Evolutionary conservation across 2,113 vertebrate species (phyloP).

Genomic region (Charina bottae): DNA sequence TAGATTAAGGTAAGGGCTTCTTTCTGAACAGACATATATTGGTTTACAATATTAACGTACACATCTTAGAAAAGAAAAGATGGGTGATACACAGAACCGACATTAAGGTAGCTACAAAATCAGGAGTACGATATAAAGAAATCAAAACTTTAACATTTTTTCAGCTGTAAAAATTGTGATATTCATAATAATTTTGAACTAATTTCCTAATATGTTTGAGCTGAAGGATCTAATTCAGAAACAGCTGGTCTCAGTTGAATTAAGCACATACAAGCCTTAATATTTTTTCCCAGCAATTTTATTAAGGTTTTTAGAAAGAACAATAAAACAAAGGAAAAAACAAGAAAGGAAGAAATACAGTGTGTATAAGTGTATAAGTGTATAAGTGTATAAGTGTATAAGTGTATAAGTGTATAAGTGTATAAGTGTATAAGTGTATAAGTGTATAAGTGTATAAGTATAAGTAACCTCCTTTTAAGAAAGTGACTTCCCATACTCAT

Average conservation of each 20-base stretch:
- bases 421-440: no score
- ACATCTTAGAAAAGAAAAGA: neutral
- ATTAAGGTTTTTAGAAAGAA: neutral
- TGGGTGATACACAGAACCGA: neutral
- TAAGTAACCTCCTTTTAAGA: neutral
- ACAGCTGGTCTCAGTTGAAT: neutral
- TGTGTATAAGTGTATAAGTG: no score
- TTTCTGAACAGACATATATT: neutral
- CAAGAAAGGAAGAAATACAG: neutral
- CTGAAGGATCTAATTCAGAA: neutral
- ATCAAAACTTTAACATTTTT: neutral
- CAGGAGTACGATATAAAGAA: neutral
- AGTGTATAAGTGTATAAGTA: no score
- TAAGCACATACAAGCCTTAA: neutral
- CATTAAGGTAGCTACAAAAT: neutral
- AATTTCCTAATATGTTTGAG: neutral
- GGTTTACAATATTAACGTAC: neutral
- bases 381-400: no score
- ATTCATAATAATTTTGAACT: neutral
- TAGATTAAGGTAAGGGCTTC: neutral
- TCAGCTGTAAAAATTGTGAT: neutral
- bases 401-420: no score
- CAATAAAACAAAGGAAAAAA: neutral
- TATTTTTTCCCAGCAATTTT: neutral
- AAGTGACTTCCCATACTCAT: no score